Evolutionary conservation across 1,140 invertebrate genomes (phyloP), one percentile per base, ranked within the genome.

Genomic region (Sarcophaga bullata): DNA sequence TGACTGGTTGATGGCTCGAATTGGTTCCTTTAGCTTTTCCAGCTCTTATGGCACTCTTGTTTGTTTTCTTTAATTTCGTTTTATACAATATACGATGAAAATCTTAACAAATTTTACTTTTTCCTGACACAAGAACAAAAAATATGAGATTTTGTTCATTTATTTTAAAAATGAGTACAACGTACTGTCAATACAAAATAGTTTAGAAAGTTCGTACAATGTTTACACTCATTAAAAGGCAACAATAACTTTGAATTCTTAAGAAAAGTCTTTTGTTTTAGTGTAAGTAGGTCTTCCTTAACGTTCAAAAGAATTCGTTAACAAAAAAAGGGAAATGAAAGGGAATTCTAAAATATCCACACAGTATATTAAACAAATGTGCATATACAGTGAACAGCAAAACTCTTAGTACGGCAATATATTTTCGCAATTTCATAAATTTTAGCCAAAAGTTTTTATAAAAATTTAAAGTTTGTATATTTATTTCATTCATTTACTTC

Each of bases 51-150:
- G 62, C 17, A 68, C 62, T 68, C 62, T 68, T 68, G 17, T 68
- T 68, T 68, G 62, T 68, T 68, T 68, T 68, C 62, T 68, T 68
- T 68, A 68, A 68, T 68, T 19, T 68, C 19, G 62, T 68, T 68
- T n/a, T 19, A 68, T 68, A 37, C 25, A 37, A 37, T 37, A 37
- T 37, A 37, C 25, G 17, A 68, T 68, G 62, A 68, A 68, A 68
- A 68, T 17, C 62, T 68, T 68, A 19, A 68, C 62, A 68, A 68
- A 68, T 68, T 68, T 68, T 68, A 68, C 62, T 68, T 37, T 37
- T 68, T 68, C 62, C 62, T 68, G 17, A 19, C 10, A 68, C 17
- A 68, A 19, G n/a, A 68, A 19, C 17, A 68, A n/a, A 68, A 58
- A 13, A 2, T 13, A 58, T 6, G 7, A 58, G n/a, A 1, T n/a